phyloP scores from a whole-genome alignment of 2,888 invertebrate genomes.

The Heteropelma amictum region DNA sequence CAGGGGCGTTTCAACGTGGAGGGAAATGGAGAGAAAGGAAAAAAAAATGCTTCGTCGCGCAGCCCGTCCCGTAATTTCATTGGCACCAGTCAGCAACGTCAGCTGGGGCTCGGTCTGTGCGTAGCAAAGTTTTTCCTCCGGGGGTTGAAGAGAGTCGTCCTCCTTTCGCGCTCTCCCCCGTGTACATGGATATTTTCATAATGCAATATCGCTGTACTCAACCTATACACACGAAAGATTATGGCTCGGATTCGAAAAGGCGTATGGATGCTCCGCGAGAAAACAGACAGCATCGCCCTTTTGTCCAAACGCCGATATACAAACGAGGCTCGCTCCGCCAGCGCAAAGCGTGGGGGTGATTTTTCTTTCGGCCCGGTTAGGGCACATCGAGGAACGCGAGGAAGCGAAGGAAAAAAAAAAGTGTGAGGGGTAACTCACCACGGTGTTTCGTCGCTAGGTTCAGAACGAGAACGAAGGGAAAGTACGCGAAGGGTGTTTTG shows the following conservation, averaged over 20 bases:
- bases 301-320: neutral
- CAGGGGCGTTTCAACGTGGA: constrained; percentile 11
- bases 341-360: constrained; percentile 57
- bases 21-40: constrained; percentile 11
- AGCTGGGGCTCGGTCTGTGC: constrained; percentile 59
- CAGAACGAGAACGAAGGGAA: constrained; percentile 56
- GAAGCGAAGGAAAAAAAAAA: constrained; percentile 13
- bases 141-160: neutral
- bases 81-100: constrained; percentile 65
- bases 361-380: constrained; percentile 58
- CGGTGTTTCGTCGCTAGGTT: constrained; percentile 17
- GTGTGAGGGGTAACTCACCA: neutral
- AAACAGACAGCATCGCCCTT: neutral
- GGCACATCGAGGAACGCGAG: constrained; percentile 17
- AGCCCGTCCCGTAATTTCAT: constrained; percentile 65
- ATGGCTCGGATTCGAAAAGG: neutral
- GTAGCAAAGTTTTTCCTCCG: constrained; percentile 16
- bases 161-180: neutral
- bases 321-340: constrained; percentile 16
- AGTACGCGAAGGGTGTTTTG: constrained; percentile 79
- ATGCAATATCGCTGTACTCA: constrained; percentile 70
- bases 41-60: constrained; percentile 49
- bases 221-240: neutral
- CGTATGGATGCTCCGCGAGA: neutral
- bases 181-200: constrained; percentile 69